These are phyloP conservation scores for Mastomys natalensis DNA, from an alignment of 2,113 vertebrate genomes.

Conservation along the genomic window DNA sequence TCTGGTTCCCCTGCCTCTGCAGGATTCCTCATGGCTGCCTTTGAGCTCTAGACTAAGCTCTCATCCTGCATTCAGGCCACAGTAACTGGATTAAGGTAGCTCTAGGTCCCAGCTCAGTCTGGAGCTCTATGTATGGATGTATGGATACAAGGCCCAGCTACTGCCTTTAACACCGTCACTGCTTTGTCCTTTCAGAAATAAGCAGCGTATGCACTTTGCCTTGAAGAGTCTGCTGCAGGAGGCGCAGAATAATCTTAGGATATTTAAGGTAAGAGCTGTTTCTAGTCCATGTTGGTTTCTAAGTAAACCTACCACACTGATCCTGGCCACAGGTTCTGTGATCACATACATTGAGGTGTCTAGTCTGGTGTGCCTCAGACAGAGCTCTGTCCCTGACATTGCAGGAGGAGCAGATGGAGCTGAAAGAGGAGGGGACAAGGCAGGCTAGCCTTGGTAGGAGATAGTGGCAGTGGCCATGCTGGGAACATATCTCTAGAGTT, in stretches of 20 bases:
- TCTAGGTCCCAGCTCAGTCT: neutral
- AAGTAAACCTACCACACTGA: no score
- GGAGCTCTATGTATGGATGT: neutral
- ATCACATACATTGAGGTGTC: no score
- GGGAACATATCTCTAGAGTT: neutral
- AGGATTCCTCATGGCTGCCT: neutral
- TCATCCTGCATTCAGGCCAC: no score
- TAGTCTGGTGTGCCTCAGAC: neutral
- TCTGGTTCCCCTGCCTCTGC: neutral
- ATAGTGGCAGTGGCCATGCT: neutral
- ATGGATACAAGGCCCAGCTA: no score
- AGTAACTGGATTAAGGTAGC: no score
- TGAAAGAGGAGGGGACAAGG: no score
- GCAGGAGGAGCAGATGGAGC: neutral
- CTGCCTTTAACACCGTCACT: conserved; percentile 38
- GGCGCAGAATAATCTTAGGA: conserved; percentile 98
- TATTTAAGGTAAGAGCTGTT: conserved; percentile 94
- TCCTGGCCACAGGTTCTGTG: neutral
- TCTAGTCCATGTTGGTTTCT: neutral
- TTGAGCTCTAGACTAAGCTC: neutral
- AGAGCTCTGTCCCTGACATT: neutral
- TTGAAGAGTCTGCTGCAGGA: conserved; percentile 97
- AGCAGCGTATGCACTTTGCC: conserved; percentile 97
- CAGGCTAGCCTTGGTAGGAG: neutral
- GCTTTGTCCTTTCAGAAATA: conserved; percentile 88